Percentiles rank a stretch among this genome's conserved stretches.
Evolutionary conservation across 2,113 vertebrate genomes (phyloP).

Genomic region (Vulpes lagopus): DNA sequence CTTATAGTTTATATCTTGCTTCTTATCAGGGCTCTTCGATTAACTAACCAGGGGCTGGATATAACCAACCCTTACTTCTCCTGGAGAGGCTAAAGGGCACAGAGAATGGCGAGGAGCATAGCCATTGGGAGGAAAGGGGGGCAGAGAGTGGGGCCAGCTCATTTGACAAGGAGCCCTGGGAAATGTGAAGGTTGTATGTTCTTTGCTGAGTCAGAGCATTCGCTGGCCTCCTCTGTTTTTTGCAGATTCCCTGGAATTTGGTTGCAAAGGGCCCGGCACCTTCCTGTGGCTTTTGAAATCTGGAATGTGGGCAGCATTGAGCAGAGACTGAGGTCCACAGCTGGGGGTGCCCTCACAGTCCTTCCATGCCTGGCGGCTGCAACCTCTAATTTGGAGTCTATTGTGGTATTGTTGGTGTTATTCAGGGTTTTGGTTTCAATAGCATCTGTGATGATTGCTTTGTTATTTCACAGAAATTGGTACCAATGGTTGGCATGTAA

Average conservation of each 20-base stretch:
- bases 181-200: background rate
- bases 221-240: background rate
- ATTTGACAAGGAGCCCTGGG: background rate
- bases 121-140: background rate
- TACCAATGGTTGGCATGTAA: background rate
- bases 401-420: conserved; percentile 66
- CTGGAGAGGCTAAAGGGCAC: no score
- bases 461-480: conserved; percentile 65
- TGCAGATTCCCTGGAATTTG: background rate
- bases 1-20: background rate
- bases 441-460: conserved; percentile 47
- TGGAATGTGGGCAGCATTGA: background rate
- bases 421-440: conserved; percentile 66
- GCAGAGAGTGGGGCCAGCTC: background rate
- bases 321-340: background rate
- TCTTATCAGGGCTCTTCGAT: background rate
- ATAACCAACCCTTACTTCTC: background rate
- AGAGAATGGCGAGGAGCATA: background rate
- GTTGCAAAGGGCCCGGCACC: background rate
- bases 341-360: background rate
- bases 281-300: conserved; percentile 56
- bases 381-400: conserved; percentile 70
- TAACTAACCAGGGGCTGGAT: background rate
- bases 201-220: background rate
- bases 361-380: background rate